phyloP scores from a whole-genome alignment of 2,888 invertebrate species.

The Therioaphis trifolii region DNA sequence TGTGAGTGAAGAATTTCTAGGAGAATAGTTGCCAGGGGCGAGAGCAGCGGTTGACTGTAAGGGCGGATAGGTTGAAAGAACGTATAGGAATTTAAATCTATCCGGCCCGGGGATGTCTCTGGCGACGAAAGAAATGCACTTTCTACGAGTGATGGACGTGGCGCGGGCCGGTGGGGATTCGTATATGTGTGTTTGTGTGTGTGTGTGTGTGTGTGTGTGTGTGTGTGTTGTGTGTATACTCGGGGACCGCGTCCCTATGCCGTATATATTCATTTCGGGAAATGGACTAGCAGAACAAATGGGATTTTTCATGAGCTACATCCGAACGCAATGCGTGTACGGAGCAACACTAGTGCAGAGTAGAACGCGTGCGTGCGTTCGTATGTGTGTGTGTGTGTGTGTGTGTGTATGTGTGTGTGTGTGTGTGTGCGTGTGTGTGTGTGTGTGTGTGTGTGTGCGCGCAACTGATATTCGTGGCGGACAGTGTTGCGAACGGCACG shows the following conservation, averaged over 20 bases:
- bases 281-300: constrained; percentile 46
- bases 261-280: constrained; percentile 34
- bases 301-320: constrained; percentile 50
- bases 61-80: not conserved
- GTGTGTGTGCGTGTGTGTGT: not conserved
- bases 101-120: constrained; percentile 1
- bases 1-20: too few relatives aligned
- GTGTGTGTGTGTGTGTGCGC: not conserved
- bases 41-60: not conserved
- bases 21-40: not conserved
- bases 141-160: too few relatives aligned
- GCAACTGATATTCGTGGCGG: not conserved
- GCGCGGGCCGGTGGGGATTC: too few relatives aligned
- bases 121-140: constrained; percentile 32
- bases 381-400: not conserved
- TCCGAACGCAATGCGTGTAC: not conserved
- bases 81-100: constrained; percentile 48
- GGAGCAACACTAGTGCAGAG: too few relatives aligned
- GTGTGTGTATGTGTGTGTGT: not conserved
- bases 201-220: not conserved
- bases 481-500: too few relatives aligned
- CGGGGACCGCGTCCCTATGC: not conserved
- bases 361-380: not conserved
- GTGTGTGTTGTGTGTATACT: not conserved
- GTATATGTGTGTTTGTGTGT: too few relatives aligned